Conservation (phyloP, 2,113 vertebrate species). For the Nycticorax nycticorax region DNA sequence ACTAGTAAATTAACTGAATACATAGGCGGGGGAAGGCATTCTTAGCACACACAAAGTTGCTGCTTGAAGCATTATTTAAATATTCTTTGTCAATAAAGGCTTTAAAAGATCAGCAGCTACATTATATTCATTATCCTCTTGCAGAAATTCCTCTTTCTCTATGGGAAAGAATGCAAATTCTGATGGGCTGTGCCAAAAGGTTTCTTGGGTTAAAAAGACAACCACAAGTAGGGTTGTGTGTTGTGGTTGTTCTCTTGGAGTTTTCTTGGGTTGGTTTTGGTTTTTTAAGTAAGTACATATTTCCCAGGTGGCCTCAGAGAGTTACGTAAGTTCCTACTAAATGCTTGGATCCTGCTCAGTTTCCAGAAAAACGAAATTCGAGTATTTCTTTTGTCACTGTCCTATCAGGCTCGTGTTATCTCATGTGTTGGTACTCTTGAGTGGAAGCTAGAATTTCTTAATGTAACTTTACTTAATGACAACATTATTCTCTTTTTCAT, state of each 20-base stretch:
- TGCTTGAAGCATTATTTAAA: background rate
- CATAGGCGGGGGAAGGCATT: background rate
- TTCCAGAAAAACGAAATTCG: background rate
- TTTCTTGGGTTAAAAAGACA: background rate
- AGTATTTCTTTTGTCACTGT: background rate
- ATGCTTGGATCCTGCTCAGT: background rate
- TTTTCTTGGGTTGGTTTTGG: background rate
- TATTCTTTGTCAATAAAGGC: background rate
- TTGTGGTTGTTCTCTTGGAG: background rate
- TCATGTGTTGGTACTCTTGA: background rate
- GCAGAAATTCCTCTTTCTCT: background rate
- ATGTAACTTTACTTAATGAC: too few relatives aligned
- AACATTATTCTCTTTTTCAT: background rate
- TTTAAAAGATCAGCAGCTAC: background rate
- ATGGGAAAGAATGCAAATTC: background rate
- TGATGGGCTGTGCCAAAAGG: background rate
- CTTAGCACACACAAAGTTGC: background rate
- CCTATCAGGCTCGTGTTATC: background rate
- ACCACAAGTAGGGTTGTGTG: background rate
- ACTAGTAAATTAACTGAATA: background rate
- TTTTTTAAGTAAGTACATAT: background rate
- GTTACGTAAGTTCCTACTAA: background rate
- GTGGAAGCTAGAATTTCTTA: background rate
- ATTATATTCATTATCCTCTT: background rate
- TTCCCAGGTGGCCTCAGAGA: background rate